Base-by-base conservation (phyloP, 2,888 invertebrate species). In the Euplexia lucipara region DNA sequence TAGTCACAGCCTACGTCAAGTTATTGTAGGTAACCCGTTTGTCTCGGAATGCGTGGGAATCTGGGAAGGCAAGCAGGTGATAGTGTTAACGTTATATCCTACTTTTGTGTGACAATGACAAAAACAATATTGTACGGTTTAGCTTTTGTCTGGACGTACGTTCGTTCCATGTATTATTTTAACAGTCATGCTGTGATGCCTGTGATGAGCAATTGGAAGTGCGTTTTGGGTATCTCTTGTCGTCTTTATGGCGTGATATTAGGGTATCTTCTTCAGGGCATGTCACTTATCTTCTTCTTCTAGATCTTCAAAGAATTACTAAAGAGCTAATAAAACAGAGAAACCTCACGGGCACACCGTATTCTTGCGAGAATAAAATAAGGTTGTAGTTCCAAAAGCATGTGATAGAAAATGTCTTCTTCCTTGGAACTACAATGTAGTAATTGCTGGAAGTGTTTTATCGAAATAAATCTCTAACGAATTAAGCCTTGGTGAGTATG, bases 1-100 rank as follows among this genome's bases (percentile, higher is more conserved):
- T 71, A 77, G 54, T 41, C 77, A 48, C 56, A 51, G 70, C 73
- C 73, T 71, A 77, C 77, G 54, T 54, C 65, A 76, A 63, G 35
- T 49, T 34, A 62, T 57, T 54, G 66, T 77, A 51, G 73, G 66
- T 66, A 74, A 74, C 77, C 72, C 56, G 73, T 77, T 74, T 74
- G 47, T 57, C 16, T 59, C 30, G 45, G 52, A 64, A 56, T 52
- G 77, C 77, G 73, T 74, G 73, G 73, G 73, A 65, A 74, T 52
- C 48, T 71, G 72, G 73, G 53, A 66, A 64, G 59, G 30, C 5
- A 37, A 74, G 56, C 73, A 71, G 66, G 73, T 74, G 77, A 74
- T 54, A 52, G 58, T 45, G 32, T 34, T 7, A 16, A 41, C 32
- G 26, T 35, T 41, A 54, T 52, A n/a, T 47, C 30, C 42, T 68